phyloP scores from a whole-genome alignment of 2,113 vertebrate species.

The Ictalurus furcatus region DNA sequence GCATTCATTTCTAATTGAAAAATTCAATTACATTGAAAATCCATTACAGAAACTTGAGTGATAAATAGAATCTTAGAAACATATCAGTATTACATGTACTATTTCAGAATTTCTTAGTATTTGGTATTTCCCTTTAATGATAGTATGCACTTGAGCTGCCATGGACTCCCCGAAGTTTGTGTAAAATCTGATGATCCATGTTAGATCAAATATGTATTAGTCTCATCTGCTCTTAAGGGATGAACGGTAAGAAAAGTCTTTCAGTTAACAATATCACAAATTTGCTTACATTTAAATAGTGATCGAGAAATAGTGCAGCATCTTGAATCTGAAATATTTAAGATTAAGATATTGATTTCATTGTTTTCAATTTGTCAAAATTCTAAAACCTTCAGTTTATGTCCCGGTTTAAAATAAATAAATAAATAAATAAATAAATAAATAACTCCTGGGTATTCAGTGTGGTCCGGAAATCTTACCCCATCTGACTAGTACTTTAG shows the following conservation, averaged over 20 bases:
- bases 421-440: neutral
- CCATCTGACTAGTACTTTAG: neutral
- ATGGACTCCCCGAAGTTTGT: neutral
- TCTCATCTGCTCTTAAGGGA: neutral
- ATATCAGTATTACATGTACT: neutral
- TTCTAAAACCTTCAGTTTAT: neutral
- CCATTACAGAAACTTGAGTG: neutral
- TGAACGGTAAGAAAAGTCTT: neutral
- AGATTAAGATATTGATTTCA: neutral
- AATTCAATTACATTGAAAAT: neutral
- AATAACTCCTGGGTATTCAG: no score
- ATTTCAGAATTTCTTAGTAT: neutral
- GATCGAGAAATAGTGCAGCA: neutral
- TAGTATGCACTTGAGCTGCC: neutral
- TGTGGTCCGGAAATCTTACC: neutral
- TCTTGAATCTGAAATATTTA: neutral
- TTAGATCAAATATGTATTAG: neutral
- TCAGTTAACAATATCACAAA: neutral
- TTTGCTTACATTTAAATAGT: neutral
- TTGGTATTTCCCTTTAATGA: neutral
- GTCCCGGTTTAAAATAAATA: neutral
- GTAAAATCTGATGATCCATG: neutral
- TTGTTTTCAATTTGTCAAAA: neutral
- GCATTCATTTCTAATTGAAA: neutral
- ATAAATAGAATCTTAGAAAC: neutral